A percentile compares a stretch with the other conserved stretches of the same genome.
These are phyloP conservation scores for Vireo griseus DNA, from an alignment of 2,797 vertebrate genomes.

Conservation along the genomic window DNA sequence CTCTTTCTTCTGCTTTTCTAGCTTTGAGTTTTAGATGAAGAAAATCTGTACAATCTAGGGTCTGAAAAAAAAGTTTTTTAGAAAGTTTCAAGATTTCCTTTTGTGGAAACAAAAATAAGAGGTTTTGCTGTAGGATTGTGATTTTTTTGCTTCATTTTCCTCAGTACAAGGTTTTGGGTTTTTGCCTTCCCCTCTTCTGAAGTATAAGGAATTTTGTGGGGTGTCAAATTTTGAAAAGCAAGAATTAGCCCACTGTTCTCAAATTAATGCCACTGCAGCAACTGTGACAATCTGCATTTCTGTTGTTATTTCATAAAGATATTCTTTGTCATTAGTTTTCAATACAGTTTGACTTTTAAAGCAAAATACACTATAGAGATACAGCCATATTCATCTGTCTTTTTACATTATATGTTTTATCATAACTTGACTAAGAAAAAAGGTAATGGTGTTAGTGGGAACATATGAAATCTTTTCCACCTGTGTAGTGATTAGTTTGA, in stretches of 20 bases:
- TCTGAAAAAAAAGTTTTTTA: background rate
- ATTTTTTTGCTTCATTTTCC: background rate
- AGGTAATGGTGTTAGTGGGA: background rate
- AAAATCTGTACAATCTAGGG: background rate
- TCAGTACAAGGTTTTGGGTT: background rate
- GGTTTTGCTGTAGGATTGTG: background rate
- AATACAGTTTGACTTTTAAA: background rate
- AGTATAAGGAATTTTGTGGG: background rate
- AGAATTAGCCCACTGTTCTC: background rate
- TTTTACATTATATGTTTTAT: background rate
- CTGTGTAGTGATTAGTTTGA: background rate
- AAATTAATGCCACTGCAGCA: background rate
- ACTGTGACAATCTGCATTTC: background rate
- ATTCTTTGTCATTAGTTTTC: background rate
- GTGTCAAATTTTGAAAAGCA: background rate
- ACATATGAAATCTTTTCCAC: background rate
- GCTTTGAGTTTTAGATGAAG: background rate
- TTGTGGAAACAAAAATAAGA: background rate
- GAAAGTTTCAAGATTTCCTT: background rate
- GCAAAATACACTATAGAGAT: background rate
- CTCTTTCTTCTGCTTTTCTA: background rate
- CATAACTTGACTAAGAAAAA: background rate
- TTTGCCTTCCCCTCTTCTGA: background rate
- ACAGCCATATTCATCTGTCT: background rate
- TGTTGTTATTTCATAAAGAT: background rate